Evolutionary conservation across 1,140 invertebrate species (phyloP), one percentile per base, ranked within the genome.

Genomic region (Platorchestia sp.): DNA sequence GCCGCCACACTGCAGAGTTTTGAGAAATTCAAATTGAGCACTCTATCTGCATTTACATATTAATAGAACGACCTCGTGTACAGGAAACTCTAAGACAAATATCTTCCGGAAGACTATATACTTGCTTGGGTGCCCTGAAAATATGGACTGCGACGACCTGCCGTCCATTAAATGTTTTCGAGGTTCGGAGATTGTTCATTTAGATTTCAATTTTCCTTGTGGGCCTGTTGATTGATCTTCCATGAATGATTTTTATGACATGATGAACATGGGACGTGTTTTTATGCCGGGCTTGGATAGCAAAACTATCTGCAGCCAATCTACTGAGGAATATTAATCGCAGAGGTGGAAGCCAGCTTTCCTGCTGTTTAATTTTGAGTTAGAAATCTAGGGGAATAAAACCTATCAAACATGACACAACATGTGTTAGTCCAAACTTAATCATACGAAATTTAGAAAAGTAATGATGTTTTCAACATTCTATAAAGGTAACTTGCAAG

Each of bases 201-300:
- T 93, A 93, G 91, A 93, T 93, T 47, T 93, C 91, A 93, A 93
- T 93, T 93, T 42, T 42, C 36, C 47, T 93, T 93, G 16, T 45
- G 45, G 91, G 44, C 3, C 41, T 44, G 91, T 45, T 93, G 91
- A 93, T 45, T 93, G 91, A 93, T 93, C 91, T 93, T 93, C 44
- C 40, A 45, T 93, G 91, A 93, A 44, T 45, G 91, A 93, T 93
- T 93, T 93, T 93, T 93, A 89, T 89, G 36, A 36, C 41, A 44
- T 89, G 87, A 41, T 89, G 87, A 89, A 89, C 87, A 89, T 89
- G 87, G 87, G 87, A 89, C 43, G 87, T 89, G 87, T 89, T 89
- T 89, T 89, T 89, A 10, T 41, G 41, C 59, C 36, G 87, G 43
- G 36, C 43, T 42, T 41, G 87, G 87, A 89, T 89, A 42, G 27